Evolutionary conservation across 2,797 vertebrate species (phyloP).

Genomic region (Pitangus sulphuratus): DNA sequence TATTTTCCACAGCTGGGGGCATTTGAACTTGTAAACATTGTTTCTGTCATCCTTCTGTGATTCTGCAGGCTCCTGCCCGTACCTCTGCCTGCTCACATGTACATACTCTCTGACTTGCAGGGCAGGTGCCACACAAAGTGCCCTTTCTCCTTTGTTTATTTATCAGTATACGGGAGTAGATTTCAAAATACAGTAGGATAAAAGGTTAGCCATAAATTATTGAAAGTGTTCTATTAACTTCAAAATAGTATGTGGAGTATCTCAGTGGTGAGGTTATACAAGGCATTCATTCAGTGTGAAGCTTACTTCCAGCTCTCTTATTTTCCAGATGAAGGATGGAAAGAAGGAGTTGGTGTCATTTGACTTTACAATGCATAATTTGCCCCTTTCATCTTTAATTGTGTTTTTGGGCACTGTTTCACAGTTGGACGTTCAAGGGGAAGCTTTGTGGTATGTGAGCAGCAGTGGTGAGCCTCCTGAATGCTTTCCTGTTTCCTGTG

Average conservation of each 20-base stretch:
- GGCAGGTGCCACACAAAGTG: background rate
- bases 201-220: conserved; percentile 45
- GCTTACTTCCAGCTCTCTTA: background rate
- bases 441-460: background rate
- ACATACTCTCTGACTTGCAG: background rate
- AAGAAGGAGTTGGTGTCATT: background rate
- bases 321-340: background rate
- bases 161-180: conserved; percentile 11
- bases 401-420: background rate
- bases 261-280: background rate
- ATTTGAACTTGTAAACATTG: background rate
- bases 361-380: background rate
- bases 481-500: background rate
- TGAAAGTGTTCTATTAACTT: conserved; percentile 23
- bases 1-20: background rate
- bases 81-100: background rate
- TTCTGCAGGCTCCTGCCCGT: background rate
- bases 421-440: background rate
- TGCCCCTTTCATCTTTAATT: conserved; percentile 25
- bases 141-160: conserved; percentile 36
- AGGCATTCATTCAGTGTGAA: background rate
- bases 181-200: conserved; percentile 29
- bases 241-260: background rate
- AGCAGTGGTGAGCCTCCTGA: background rate
- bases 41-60: background rate